A percentile compares a stretch with the other conserved stretches of the same genome.
Conservation (phyloP, 1,140 invertebrate species). For the Drosophila azteca region DNA sequence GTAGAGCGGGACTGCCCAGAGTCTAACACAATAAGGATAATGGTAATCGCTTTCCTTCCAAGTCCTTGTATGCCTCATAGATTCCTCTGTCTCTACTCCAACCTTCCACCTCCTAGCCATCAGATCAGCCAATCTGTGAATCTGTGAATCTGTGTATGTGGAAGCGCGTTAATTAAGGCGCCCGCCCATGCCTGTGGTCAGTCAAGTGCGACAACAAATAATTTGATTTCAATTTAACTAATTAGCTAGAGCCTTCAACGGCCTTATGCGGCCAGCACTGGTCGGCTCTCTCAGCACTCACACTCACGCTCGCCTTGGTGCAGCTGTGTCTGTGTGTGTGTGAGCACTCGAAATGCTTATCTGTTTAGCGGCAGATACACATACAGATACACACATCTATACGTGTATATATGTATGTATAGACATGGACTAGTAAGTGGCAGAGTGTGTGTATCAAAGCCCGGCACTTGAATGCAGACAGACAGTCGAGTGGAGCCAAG, state of each 20-base stretch:
- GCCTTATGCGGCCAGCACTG: constrained; percentile 54
- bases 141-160: constrained; percentile 21
- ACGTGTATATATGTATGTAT: background rate
- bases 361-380: constrained; percentile 69
- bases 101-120: background rate
- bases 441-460: constrained; percentile 55
- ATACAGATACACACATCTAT: constrained; percentile 16
- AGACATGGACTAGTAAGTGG: constrained; percentile 5
- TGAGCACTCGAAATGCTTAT: constrained; percentile 68
- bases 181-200: constrained; percentile 68
- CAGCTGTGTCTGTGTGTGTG: constrained; percentile 17
- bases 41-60: constrained; percentile 34
- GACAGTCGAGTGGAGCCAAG: constrained; percentile 61
- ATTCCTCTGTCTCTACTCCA: background rate
- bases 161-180: constrained; percentile 80
- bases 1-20: background rate
- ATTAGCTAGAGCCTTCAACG: constrained; percentile 78
- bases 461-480: constrained; percentile 65
- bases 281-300: constrained; percentile 4
- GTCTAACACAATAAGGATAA: constrained; percentile 53
- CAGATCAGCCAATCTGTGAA: too few relatives aligned
- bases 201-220: constrained; percentile 83
- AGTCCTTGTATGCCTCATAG: background rate
- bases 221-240: constrained; percentile 83
- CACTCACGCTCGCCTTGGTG: background rate